Percentiles rank a stretch among this genome's conserved stretches.
Evolutionary conservation across 2,797 vertebrate species (phyloP).

Genomic region (Picus viridis): DNA sequence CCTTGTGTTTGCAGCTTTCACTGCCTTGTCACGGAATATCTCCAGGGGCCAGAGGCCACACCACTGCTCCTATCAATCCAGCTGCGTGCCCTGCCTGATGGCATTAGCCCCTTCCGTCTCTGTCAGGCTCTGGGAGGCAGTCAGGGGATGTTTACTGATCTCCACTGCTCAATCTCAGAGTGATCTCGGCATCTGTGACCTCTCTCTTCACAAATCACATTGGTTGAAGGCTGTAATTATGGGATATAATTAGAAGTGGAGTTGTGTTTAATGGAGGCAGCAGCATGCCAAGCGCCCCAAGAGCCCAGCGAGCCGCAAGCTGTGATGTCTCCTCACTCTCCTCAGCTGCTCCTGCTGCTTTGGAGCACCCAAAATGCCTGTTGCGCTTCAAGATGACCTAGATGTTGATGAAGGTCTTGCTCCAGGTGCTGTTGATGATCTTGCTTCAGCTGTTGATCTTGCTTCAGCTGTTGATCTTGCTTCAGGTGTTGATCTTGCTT

Average conservation of each 20-base stretch:
- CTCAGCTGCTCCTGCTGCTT: background rate
- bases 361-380: background rate
- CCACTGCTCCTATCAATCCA: slow-evolving; percentile 61
- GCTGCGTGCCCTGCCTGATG: slow-evolving; percentile 55
- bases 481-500: no score
- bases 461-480: no score
- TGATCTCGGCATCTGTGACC: slow-evolving; percentile 12
- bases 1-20: slow-evolving; percentile 52
- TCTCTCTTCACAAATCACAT: slow-evolving; percentile 53
- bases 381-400: background rate
- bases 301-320: slow-evolving; percentile 20
- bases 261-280: slow-evolving; percentile 52
- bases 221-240: slow-evolving; percentile 67
- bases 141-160: slow-evolving; percentile 60
- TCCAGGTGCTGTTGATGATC: background rate
- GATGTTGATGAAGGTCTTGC: background rate
- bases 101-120: slow-evolving; percentile 45
- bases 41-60: slow-evolving; percentile 66
- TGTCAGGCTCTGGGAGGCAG: slow-evolving; percentile 41
- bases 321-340: background rate
- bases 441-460: no score
- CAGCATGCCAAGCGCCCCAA: background rate
- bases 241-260: slow-evolving; percentile 65
- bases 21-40: slow-evolving; percentile 63
- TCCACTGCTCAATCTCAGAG: slow-evolving; percentile 5